A percentile compares a stretch with the other conserved stretches of the same genome.
phyloP scores from a whole-genome alignment of 2,888 invertebrate species.

The Mythimna vitellina region DNA sequence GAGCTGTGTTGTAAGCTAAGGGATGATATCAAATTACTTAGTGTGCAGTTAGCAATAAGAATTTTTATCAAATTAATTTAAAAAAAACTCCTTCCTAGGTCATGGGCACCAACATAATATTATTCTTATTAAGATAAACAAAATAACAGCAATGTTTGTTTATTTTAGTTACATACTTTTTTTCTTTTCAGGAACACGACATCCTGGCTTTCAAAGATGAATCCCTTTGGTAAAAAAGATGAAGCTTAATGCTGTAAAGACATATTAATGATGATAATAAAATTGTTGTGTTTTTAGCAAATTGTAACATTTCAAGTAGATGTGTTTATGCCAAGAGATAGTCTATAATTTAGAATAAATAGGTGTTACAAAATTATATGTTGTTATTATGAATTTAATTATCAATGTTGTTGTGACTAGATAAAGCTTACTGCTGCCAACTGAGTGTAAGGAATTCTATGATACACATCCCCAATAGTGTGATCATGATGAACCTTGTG shows the following conservation, averaged over 20 bases:
- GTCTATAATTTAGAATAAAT: slow-evolving; percentile 63
- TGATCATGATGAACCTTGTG: neutral
- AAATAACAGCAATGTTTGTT: neutral
- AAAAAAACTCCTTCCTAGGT: too few relatives aligned
- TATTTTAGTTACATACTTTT: slow-evolving; percentile 4
- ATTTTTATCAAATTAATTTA: too few relatives aligned
- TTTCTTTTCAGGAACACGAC: slow-evolving; percentile 81
- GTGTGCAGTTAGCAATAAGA: too few relatives aligned
- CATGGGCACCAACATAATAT: neutral
- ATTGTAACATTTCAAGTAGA: slow-evolving; percentile 82
- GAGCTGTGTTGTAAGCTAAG: too few relatives aligned
- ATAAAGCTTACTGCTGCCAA: neutral
- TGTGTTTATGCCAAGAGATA: slow-evolving; percentile 69
- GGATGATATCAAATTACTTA: too few relatives aligned
- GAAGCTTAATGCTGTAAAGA: slow-evolving; percentile 84
- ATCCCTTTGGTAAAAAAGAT: slow-evolving; percentile 94
- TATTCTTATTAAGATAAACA: neutral
- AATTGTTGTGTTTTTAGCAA: slow-evolving; percentile 81
- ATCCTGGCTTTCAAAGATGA: slow-evolving; percentile 94
- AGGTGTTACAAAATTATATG: slow-evolving; percentile 54
- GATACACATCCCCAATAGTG: neutral
- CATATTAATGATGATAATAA: slow-evolving; percentile 58
- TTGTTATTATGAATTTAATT: slow-evolving; percentile 21
- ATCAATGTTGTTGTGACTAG: neutral
- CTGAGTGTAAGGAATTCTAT: neutral